phyloP scores from a whole-genome alignment of 2,797 vertebrate species.

The Hirundo rustica region DNA sequence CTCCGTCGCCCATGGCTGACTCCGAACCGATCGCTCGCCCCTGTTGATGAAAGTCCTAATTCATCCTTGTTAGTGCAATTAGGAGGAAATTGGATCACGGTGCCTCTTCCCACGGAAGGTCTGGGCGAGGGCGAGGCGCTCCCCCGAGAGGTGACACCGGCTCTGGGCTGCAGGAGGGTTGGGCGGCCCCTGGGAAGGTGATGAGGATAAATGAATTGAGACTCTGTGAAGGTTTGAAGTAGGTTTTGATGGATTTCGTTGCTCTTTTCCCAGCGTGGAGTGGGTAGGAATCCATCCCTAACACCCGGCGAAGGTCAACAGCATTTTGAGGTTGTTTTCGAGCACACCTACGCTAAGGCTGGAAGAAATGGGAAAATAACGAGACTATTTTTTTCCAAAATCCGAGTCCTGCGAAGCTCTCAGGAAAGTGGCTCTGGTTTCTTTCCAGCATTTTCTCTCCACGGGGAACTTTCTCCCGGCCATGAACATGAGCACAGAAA shows the following conservation, averaged over 20 bases:
- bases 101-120: conserved; percentile 67
- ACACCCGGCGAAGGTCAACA: background rate
- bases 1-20: conserved; percentile 80
- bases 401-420: background rate
- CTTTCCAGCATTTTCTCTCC: background rate
- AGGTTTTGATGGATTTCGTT: background rate
- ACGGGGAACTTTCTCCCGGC: background rate
- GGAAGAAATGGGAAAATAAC: background rate
- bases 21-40: conserved; percentile 72
- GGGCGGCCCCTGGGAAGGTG: conserved; percentile 31
- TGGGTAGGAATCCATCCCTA: background rate
- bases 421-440: background rate
- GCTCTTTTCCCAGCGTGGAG: background rate
- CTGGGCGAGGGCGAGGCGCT: conserved; percentile 38
- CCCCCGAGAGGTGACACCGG: conserved; percentile 60
- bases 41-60: conserved; percentile 78
- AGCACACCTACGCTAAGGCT: background rate
- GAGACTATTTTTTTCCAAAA: background rate
- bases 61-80: conserved; percentile 82
- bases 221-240: conserved; percentile 48
- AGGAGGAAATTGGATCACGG: conserved; percentile 76
- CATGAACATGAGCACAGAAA: background rate
- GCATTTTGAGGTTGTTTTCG: background rate
- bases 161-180: conserved; percentile 53
- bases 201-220: conserved; percentile 42